phyloP scores from a whole-genome alignment of 2,113 vertebrate species.

The Numida meleagris region DNA sequence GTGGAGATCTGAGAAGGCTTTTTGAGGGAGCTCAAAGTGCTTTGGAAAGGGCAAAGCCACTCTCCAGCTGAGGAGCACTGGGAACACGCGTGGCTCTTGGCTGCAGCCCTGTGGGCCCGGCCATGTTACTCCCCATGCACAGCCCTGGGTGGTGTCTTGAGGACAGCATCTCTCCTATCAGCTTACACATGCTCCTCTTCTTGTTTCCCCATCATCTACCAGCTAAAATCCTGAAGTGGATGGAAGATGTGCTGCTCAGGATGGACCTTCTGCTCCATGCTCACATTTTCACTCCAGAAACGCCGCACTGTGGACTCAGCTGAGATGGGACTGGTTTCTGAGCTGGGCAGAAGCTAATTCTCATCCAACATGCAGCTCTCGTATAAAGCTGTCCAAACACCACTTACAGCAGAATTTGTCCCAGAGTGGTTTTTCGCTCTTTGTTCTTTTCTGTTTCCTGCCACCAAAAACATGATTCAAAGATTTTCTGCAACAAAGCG shows the following conservation, averaged over 20 bases:
- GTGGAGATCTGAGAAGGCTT: background rate
- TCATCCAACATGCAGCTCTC: background rate
- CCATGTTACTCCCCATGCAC: background rate
- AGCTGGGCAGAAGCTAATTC: background rate
- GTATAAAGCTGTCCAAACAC: background rate
- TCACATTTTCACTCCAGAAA: background rate
- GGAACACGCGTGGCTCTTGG: background rate
- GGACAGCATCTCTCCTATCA: background rate
- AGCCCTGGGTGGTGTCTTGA: background rate
- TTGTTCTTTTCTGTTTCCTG: slow-evolving; percentile 63
- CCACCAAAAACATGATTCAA: slow-evolving; percentile 34
- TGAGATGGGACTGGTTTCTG: background rate
- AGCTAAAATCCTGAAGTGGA: background rate
- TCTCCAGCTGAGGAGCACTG: background rate
- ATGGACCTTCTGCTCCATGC: background rate
- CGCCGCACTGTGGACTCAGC: fast-evolving
- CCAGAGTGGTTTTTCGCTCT: background rate
- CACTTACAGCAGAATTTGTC: slow-evolving; percentile 17
- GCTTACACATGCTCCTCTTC: background rate
- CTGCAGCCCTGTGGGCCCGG: background rate
- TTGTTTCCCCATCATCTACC: background rate
- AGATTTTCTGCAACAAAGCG: slow-evolving; percentile 34
- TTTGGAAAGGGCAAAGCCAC: background rate
- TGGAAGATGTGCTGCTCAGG: background rate
- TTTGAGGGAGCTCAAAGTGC: background rate